Conservation (phyloP, 2,888 invertebrate genomes). For the Mechanitis messenoides region DNA sequence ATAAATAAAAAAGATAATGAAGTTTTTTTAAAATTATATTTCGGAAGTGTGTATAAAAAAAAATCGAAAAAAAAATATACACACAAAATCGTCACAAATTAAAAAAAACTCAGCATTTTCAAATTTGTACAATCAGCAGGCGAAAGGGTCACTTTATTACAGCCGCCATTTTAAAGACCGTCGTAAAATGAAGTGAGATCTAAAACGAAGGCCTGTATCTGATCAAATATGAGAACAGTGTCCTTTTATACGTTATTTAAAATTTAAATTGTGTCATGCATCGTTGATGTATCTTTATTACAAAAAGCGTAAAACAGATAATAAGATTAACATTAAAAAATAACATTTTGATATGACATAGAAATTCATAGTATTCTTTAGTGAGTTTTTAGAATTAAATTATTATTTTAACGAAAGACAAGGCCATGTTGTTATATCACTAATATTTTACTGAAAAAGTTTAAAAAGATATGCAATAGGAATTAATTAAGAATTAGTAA, state of each 20-base stretch:
- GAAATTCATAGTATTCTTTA: no score
- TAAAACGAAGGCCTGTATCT: slow-evolving; percentile 15
- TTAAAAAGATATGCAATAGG: no score
- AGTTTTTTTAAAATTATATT: no score
- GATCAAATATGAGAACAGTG: slow-evolving; percentile 11
- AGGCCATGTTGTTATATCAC: no score
- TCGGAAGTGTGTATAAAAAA: neutral
- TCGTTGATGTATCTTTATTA: neutral
- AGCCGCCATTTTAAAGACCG: slow-evolving; percentile 36
- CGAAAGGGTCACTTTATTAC: slow-evolving; percentile 27
- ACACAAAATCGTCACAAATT: neutral
- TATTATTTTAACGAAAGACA: no score
- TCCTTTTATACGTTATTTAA: slow-evolving; percentile 9
- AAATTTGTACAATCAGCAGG: slow-evolving; percentile 28
- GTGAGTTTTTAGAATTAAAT: no score
- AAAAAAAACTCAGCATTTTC: slow-evolving; percentile 16
- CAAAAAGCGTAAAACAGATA: no score
- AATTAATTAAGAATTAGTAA: no score
- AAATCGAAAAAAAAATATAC: neutral
- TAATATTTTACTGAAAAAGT: no score
- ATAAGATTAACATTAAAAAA: no score
- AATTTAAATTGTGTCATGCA: slow-evolving; percentile 11
- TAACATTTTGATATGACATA: no score
- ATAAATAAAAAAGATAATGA: no score
- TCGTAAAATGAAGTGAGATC: slow-evolving; percentile 39